phyloP scores from a whole-genome alignment of 2,797 vertebrate genomes.

The Periophthalmus magnuspinnatus region DNA sequence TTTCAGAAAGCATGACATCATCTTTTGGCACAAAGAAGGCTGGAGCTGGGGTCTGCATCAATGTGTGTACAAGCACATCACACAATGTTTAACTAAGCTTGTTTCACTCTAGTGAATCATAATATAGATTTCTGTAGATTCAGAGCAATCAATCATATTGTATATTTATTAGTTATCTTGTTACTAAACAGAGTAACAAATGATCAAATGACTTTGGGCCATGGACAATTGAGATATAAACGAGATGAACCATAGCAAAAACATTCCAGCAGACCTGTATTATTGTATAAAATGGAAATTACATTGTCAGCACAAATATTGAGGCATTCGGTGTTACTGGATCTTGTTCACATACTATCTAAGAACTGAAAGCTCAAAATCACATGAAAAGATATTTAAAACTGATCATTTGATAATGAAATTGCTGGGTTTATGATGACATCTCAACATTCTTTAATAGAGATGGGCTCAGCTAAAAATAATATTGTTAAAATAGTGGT shows the following conservation, averaged over 20 bases:
- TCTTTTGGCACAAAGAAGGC: slow-evolving; percentile 68
- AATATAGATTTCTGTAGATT: not conserved
- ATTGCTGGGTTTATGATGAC: too few species aligned
- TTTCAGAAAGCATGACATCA: slow-evolving; percentile 80
- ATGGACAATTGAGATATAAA: not conserved
- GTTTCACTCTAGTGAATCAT: not conserved
- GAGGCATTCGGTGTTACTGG: too few species aligned
- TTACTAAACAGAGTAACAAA: not conserved
- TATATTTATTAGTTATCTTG: not conserved
- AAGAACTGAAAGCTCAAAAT: too few species aligned
- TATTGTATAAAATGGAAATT: not conserved
- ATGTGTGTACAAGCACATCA: slow-evolving; percentile 36
- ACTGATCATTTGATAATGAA: too few species aligned
- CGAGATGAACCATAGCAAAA: not conserved
- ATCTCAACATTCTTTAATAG: too few species aligned
- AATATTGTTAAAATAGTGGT: not conserved
- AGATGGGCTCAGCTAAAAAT: too few species aligned
- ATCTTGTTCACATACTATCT: too few species aligned
- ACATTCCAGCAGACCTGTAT: not conserved
- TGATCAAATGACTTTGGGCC: not conserved
- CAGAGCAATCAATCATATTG: not conserved
- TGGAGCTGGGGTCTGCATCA: slow-evolving; percentile 61
- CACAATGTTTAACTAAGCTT: slow-evolving; percentile 21
- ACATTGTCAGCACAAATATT: too few species aligned
- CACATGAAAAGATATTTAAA: too few species aligned